Evolutionary conservation across 2,113 vertebrate genomes (phyloP).

Genomic region (Odobenus rosmarus): DNA sequence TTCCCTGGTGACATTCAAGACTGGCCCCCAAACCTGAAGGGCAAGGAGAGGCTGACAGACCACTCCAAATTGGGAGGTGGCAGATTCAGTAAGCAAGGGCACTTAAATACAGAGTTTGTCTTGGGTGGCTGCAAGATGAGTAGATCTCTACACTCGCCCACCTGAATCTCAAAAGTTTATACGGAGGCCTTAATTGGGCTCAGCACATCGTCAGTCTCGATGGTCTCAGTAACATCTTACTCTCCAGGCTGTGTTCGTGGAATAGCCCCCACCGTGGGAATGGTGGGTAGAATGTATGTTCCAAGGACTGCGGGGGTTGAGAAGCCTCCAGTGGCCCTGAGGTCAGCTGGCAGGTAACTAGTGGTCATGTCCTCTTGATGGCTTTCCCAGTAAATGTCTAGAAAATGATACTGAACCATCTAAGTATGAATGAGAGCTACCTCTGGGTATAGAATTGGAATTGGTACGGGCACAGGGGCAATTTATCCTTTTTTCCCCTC

Average conservation of each 20-base stretch:
- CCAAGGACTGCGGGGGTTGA: too few relatives aligned
- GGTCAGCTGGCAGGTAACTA: not conserved
- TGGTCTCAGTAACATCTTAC: too few relatives aligned
- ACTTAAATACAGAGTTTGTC: not conserved
- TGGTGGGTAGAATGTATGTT: not conserved
- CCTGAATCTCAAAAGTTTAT: not conserved
- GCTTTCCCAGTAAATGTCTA: not conserved
- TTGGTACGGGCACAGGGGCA: not conserved
- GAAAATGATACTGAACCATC: not conserved
- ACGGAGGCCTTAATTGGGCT: not conserved
- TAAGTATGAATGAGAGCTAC: not conserved
- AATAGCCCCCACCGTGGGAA: not conserved
- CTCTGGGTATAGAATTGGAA: not conserved
- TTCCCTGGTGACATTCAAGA: not conserved
- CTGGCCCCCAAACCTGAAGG: not conserved
- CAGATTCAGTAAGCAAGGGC: not conserved
- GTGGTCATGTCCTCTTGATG: not conserved
- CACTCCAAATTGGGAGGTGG: not conserved
- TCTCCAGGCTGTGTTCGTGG: not conserved
- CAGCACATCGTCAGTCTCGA: not conserved
- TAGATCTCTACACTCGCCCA: rapidly evolving
- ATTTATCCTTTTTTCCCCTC: not conserved
- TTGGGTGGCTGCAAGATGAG: not conserved
- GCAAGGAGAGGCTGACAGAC: not conserved
- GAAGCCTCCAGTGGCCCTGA: not conserved